phyloP scores from a whole-genome alignment of 1,140 invertebrate species.

The Achroia grisella region DNA sequence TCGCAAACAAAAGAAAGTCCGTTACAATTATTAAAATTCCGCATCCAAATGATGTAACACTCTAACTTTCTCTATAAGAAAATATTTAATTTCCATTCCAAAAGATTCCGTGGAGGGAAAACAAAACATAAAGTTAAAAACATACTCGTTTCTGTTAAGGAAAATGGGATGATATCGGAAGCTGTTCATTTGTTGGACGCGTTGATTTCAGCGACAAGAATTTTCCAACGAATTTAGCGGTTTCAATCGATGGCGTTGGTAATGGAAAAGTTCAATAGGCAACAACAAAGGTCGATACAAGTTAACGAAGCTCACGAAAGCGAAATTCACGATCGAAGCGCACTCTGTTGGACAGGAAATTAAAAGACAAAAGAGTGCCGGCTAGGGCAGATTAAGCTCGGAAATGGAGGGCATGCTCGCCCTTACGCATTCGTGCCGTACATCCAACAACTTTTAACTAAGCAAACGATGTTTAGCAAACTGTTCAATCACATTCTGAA shows the following conservation, averaged over 20 bases:
- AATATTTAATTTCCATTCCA: slow-evolving; percentile 57
- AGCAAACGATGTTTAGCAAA: slow-evolving; percentile 14
- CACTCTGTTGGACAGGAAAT: slow-evolving; percentile 63
- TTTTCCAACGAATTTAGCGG: slow-evolving; percentile 62
- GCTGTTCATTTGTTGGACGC: slow-evolving; percentile 33
- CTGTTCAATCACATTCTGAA: not conserved
- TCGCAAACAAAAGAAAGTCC: slow-evolving; percentile 27
- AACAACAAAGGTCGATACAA: slow-evolving; percentile 67
- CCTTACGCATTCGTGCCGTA: slow-evolving; percentile 15
- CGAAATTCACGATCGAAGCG: slow-evolving; percentile 61
- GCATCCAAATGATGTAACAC: slow-evolving; percentile 24
- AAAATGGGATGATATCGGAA: slow-evolving; percentile 34
- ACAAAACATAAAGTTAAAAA: slow-evolving; percentile 42
- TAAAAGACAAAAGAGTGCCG: slow-evolving; percentile 70
- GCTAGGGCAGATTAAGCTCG: slow-evolving; percentile 58
- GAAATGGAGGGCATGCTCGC: slow-evolving; percentile 57
- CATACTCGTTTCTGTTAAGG: slow-evolving; percentile 42
- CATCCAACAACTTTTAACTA: too few species aligned
- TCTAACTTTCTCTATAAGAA: slow-evolving; percentile 54
- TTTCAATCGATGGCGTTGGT: slow-evolving; percentile 60
- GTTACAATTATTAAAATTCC: slow-evolving; percentile 52
- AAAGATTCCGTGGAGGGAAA: slow-evolving; percentile 28
- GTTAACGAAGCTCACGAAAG: slow-evolving; percentile 67
- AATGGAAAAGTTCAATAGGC: slow-evolving; percentile 70
- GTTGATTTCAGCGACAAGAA: slow-evolving; percentile 36